Conservation (phyloP, 2,888 invertebrate species). For the Drosophila anomelani region DNA sequence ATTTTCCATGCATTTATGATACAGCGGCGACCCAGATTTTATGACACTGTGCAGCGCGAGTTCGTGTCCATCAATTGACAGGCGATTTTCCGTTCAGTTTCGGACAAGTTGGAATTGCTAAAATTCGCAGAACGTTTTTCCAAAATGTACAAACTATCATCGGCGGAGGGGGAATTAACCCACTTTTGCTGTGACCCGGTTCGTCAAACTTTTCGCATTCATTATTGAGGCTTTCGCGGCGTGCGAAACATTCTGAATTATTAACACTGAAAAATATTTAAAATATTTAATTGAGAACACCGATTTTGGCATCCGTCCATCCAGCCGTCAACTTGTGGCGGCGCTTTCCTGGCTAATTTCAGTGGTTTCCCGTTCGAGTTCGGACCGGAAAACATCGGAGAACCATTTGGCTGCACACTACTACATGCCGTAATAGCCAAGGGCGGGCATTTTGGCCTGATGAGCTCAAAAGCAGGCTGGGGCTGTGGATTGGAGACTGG, state of each 20-base stretch:
- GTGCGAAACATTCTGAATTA: constrained; percentile 64
- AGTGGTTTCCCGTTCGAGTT: constrained; percentile 24
- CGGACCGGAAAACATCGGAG: constrained; percentile 43
- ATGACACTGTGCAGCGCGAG: constrained; percentile 16
- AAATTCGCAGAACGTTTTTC: constrained; percentile 40
- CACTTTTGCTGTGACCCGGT: constrained; percentile 25
- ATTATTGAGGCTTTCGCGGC: constrained; percentile 63
- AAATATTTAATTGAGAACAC: constrained; percentile 67
- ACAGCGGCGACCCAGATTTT: background rate
- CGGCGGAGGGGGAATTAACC: constrained; percentile 16
- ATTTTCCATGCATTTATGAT: constrained; percentile 16
- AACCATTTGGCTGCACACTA: constrained; percentile 65
- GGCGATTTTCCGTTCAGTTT: constrained; percentile 49
- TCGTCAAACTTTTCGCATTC: constrained; percentile 48
- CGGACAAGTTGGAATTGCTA: constrained; percentile 41
- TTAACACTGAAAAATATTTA: constrained; percentile 48
- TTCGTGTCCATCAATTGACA: constrained; percentile 34
- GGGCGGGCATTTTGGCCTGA: constrained; percentile 8
- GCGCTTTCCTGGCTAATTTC: constrained; percentile 13
- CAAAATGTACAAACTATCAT: constrained; percentile 18
- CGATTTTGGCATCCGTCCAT: constrained; percentile 31
- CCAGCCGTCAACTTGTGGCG: background rate
- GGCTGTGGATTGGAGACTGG: background rate
- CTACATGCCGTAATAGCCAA: constrained; percentile 50
- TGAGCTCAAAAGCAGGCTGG: constrained; percentile 21